phyloP scores from a whole-genome alignment of 92 coral and sea anemone genomes.

The Actinostola sp. region DNA sequence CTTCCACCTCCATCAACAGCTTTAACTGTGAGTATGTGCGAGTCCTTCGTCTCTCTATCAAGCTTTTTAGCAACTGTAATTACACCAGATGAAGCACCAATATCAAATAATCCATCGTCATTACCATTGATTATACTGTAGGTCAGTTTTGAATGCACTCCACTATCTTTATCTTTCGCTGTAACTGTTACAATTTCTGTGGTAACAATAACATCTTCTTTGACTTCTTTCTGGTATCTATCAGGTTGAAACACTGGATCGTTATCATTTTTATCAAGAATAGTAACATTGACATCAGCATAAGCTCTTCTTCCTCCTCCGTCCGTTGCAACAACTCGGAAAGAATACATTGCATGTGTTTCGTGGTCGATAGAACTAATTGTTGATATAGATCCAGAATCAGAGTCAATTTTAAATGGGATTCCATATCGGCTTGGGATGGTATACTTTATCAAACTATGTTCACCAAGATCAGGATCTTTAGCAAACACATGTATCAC shows the following conservation, averaged over 20 bases:
- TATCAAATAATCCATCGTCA: constrained; percentile 58
- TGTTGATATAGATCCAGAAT: constrained; percentile 67
- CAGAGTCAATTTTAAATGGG: constrained; percentile 64
- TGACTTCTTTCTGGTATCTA: constrained; percentile 49
- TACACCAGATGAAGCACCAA: constrained; percentile 59
- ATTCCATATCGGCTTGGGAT: constrained; percentile 19
- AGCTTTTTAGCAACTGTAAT: constrained; percentile 60
- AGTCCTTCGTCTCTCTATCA: constrained; percentile 86
- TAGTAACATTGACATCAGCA: constrained; percentile 68
- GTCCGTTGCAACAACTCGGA: constrained; percentile 77
- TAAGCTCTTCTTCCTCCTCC: constrained; percentile 72
- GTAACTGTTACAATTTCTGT: constrained; percentile 46
- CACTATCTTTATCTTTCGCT: constrained; percentile 88
- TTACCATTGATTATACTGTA: constrained; percentile 68
- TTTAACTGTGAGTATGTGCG: constrained; percentile 57
- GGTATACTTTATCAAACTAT: constrained; percentile 64
- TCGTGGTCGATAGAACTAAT: constrained; percentile 77
- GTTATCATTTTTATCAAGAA: constrained; percentile 86
- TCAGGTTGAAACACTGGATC: constrained; percentile 73
- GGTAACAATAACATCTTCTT: constrained; percentile 66
- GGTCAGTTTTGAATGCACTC: constrained; percentile 59
- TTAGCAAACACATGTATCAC: constrained; percentile 73
- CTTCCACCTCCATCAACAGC: constrained; percentile 85
- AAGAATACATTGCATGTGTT: constrained; percentile 40
- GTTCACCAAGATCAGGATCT: constrained; percentile 76